Base-by-base conservation (phyloP, 2,113 vertebrate species). In the Asarcornis scutulata region DNA sequence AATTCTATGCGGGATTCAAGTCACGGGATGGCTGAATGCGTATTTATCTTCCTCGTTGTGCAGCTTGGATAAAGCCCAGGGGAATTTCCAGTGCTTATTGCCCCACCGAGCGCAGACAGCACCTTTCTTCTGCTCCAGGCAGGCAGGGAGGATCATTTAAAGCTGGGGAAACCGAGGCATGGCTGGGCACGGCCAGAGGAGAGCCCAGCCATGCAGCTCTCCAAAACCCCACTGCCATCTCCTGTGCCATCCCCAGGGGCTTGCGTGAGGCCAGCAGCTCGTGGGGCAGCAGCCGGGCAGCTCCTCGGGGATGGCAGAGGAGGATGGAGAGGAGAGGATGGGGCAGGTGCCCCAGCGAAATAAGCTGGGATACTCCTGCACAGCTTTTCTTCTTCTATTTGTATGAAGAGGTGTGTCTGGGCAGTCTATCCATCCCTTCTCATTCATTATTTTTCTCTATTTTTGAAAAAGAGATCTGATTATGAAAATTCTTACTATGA, bases 1-100 rank as follows among this genome's bases (percentile, higher is more conserved):
- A 1, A 42, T 52, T 81, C 0, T 0, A 18, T 2, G 14, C 3
- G 72, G 16, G 46, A 58, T 55, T n/a, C 50, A 52, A 52, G 22
- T 14, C 22, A 52, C 50, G 23, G 50, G 7, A 52, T 52, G 50
- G 50, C 50, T 8, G 63, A 50, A 36, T 4, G 25, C 26, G n/a
- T 31, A 5, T 84, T 72, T 16, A 2, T 15, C n/a, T 82, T 63
- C n/a, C 40, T 21, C 0, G 0, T 63, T 38, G 48, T 29, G 27
- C 55, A 60, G 74, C 38, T 58, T 83, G 77, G 72, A 56, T 58
- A 84, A 85, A n/a, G 53, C 72, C 13, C 42, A 73, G 42, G 59
- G 81, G 73, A 23, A 55, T 80, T 83, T 83, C 80, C 86, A 91
- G 80, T 46, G 4, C 22, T 83, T 58, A 0, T 5, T 53, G n/a